Evolutionary conservation across 1,140 invertebrate genomes (phyloP), one percentile per base, ranked within the genome.

Genomic region (Panagrolaimus sp.): DNA sequence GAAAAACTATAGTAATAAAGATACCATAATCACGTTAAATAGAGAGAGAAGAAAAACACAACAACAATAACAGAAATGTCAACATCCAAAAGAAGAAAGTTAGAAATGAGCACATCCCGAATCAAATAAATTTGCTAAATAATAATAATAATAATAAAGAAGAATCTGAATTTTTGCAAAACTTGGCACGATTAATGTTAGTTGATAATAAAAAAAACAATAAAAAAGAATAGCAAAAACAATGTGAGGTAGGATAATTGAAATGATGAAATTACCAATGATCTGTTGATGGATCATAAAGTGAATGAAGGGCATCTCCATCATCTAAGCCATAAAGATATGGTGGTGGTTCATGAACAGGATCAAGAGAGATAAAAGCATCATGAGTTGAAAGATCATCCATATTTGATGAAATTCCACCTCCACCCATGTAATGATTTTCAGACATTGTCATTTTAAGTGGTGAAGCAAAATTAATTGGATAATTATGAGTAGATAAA

Each of bases 381-480:
- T 32, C 67, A 38, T 58, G 67, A 65, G 44, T 9, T 43, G 47
- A 17, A 58, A 58, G 26, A 48, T 67, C 65, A 38, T 48, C 67
- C 17, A 58, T 21, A 17, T 17, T 58, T 21, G 21, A 21, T 21
- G 52, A 21, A 21, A 58, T 58, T 2, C 21, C 21, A 26, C 28
- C 26, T 4, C 7, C 8, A 12, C 21, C 15, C 10, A 26, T 58
- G 52, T 62, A 26, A 46, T 38, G 21, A 58, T 58, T 58, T 1
- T 58, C 63, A 26, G 72, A 72, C 17, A 68, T 65, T 10, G 71
- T 44, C 71, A 72, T 73, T 43, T 72, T 72, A 26, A 72, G 43
- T 0, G 71, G 71, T 24, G 71, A 72, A 15, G 70, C 62, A 45
- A 64, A 63, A 21, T 28, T 38, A 21, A 17, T 62, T 14, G 43